These are phyloP conservation scores for Agonopterix subpropinquella DNA, from an alignment of 2,888 invertebrate genomes.

Conservation along the genomic window DNA sequence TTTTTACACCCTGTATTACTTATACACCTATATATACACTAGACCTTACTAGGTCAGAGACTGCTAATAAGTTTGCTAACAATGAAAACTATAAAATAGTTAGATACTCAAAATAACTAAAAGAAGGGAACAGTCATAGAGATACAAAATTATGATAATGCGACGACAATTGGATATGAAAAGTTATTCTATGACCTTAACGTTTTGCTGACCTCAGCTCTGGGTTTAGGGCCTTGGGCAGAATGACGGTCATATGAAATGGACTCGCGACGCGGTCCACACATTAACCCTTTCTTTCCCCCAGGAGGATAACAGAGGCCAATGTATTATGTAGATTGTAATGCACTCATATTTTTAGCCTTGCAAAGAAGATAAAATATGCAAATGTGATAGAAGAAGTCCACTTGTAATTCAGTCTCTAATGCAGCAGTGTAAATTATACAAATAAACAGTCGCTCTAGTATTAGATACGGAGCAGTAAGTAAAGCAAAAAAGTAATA, in stretches of 20 bases:
- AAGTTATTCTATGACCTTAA: conserved; percentile 53
- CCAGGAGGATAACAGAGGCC: conserved; percentile 31
- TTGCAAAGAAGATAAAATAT: neutral
- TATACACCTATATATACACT: too few species aligned
- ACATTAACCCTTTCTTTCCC: conserved; percentile 50
- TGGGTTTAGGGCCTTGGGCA: conserved; percentile 23
- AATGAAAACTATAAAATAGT: too few species aligned
- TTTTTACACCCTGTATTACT: too few species aligned
- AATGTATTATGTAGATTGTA: conserved; percentile 7
- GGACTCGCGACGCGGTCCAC: conserved; percentile 39
- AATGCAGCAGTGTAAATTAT: too few species aligned
- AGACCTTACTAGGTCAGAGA: too few species aligned
- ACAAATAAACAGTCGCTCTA: too few species aligned
- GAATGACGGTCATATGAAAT: conserved; percentile 38
- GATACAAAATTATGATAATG: conserved; percentile 9
- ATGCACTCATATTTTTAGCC: conserved; percentile 1
- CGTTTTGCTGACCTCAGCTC: conserved; percentile 32
- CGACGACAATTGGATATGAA: conserved; percentile 43
- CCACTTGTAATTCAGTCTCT: neutral
- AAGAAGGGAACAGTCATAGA: too few species aligned
- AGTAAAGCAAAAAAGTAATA: too few species aligned
- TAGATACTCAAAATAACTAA: too few species aligned
- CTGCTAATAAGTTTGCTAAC: too few species aligned
- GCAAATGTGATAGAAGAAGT: neutral
- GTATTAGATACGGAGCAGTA: too few species aligned